Evolutionary conservation across 1,140 invertebrate species (phyloP), one percentile per base, ranked within the genome.

Genomic region (Condylostylus longicornis): DNA sequence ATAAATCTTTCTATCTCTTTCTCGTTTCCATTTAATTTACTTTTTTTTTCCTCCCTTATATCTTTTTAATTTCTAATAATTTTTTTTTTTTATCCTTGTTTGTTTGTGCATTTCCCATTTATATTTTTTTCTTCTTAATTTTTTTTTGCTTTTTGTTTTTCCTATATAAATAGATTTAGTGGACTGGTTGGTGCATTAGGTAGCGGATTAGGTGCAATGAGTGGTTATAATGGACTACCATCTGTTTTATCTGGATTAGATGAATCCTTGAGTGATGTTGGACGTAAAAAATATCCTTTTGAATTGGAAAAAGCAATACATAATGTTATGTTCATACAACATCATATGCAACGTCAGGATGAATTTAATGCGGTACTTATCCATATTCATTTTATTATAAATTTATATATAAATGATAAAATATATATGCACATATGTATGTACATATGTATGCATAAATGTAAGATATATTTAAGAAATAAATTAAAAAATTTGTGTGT

Each of bases 251-350:
- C 78, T 4, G 80, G 79, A 10, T 55, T 85, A 12, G 81, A 85
- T 46, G 81, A 84, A 49, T 83, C 79, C 22, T 64, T 85, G 44
- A 83, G 79, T 43, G 81, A 84, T 44, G 71, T 80, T 9, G 75
- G 71, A n/a, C 68, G 77, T 35, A 85, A 85, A 62, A 86, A 86
- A 51, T 88, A 87, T 61, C 86, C 83, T 1, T 87, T 88, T 51
- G 87, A 91, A 54, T 65, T 93, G 44, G 85, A 91, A 51, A 88
- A 90, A 56, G 87, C 88, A 19, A 81, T 95, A 42, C 83, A 90
- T 50, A 93, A 93, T 58, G 83, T 93, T 18, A 86, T 88, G 75
- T 95, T 94, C 53, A 91, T 94, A 44, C 85, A 91, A 47, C 84
- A 90, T 56, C 88, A 91, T 48, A 88, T 90, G 69, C 82, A 86